Conservation (phyloP, 2,113 vertebrate species). For the Microcebus lehilahytsara region DNA sequence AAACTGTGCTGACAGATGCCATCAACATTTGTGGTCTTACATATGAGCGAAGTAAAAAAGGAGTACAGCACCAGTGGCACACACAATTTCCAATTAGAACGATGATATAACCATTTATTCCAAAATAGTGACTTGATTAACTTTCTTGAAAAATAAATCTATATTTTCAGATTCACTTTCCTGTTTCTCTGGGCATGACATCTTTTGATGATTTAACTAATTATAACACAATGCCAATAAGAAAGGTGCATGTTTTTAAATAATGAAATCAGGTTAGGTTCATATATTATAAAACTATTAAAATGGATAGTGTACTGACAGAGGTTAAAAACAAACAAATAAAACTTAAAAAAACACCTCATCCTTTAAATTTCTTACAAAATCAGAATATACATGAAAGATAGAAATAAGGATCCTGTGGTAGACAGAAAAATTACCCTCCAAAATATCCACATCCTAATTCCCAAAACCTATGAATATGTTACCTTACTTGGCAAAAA, state of each 20-base stretch:
- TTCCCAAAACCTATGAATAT: background rate
- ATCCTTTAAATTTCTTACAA: slow-evolving; percentile 2
- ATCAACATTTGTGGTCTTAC: background rate
- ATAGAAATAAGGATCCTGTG: background rate
- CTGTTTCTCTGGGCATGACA: slow-evolving; percentile 23
- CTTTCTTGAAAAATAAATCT: slow-evolving; percentile 15
- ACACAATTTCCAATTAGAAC: slow-evolving; percentile 13
- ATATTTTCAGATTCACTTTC: slow-evolving; percentile 14
- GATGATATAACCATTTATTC: background rate
- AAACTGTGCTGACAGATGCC: background rate
- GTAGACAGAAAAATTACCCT: background rate
- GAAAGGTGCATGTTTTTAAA: background rate
- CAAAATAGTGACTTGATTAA: slow-evolving; percentile 21
- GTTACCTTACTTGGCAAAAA: background rate
- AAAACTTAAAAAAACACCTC: background rate
- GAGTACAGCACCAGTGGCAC: background rate
- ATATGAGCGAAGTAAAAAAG: background rate
- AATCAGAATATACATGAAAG: slow-evolving; percentile 24
- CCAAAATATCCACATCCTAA: background rate
- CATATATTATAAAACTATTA: slow-evolving; percentile 18
- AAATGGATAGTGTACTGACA: background rate
- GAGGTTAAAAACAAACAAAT: slow-evolving; percentile 10
- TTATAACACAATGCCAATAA: background rate
- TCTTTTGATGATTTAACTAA: slow-evolving; percentile 7
- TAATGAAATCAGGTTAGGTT: background rate